Evolutionary conservation across 2,797 vertebrate species (phyloP), one percentile per base, ranked within the genome.

Genomic region (Mycteria americana): DNA sequence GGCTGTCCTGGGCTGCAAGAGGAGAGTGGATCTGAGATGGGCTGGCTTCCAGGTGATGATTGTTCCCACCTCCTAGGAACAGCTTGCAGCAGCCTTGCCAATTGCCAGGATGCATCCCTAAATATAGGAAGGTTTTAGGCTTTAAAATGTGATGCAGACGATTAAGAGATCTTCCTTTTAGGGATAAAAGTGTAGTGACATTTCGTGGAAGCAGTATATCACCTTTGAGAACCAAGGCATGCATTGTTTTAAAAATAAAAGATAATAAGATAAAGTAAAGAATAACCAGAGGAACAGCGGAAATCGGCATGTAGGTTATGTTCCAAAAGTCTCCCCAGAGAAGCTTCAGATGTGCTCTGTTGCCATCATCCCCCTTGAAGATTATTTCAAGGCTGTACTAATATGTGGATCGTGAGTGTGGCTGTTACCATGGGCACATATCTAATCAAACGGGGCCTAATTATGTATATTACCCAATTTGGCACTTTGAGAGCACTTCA

Each of bases 401-500:
- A 88, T 88, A 80, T 2, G 37, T 39, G 27, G 64, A 89, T 93
- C 78, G 53, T 45, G 37, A 93, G 48, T 92, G 60, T 60, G 56
- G 72, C 68, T 96, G 95, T 96, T 97, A 74, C 95, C 92, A 92
- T 95, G 92, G 81, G 81, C 87, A 97, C 91, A 62, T 46, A 83
- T 67, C 82, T 95, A 93, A 97, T 96, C 91, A 96, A 93, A 92
- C 43, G n/a, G 60, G 27, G 62, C 60, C 41, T 94, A 91, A 97
- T 97, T 96, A 96, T 74, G 78, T 85, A 28, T 91, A 94, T 96
- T 96, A 95, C 68, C 78, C 89, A 88, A 80, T 96, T 18, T 93
- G 84, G 81, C 75, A 74, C 85, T 93, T 88, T 24, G 50, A 93
- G 89, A 95, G 89, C 62, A 85, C 82, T 96, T 95, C 87, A 91